Evolutionary conservation across 1,140 invertebrate genomes (phyloP).

Genomic region (Listronotus bonariensis): DNA sequence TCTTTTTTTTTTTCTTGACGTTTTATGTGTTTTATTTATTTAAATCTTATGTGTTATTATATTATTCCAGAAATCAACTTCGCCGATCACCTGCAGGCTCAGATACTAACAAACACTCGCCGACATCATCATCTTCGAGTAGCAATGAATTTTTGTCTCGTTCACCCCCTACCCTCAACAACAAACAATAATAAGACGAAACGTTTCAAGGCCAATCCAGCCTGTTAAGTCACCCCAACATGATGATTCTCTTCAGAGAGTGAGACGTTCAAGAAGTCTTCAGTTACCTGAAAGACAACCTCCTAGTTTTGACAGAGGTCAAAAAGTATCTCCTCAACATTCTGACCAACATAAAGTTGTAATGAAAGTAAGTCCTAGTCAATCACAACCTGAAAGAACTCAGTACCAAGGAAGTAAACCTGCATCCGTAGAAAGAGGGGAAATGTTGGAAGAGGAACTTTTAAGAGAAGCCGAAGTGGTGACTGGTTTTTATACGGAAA

Average conservation of each 20-base stretch:
- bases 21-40: too few species aligned
- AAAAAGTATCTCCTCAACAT: conserved; percentile 48
- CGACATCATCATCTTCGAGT: conserved; percentile 59
- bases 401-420: conserved; percentile 19
- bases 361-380: background rate
- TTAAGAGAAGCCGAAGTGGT: conserved; percentile 61
- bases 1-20: too few species aligned
- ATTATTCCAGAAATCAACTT: conserved; percentile 44
- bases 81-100: conserved; percentile 58
- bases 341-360: conserved; percentile 49
- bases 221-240: conserved; percentile 22
- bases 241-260: conserved; percentile 57
- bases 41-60: too few species aligned
- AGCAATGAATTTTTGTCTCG: conserved; percentile 53
- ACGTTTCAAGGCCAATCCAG: conserved; percentile 41
- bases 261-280: conserved; percentile 62
- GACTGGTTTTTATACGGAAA: conserved; percentile 63
- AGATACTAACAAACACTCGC: conserved; percentile 56
- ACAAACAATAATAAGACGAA: conserved; percentile 43
- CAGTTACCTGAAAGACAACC: conserved; percentile 62
- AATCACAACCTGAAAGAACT: conserved; percentile 7
- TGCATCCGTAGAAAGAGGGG: conserved; percentile 44
- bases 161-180: conserved; percentile 54
- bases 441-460: conserved; percentile 58
- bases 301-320: conserved; percentile 46